Evolutionary conservation across 2,797 vertebrate genomes (phyloP), one percentile per base, ranked within the genome.

Genomic region (Oryzias dopingdopingensis): DNA sequence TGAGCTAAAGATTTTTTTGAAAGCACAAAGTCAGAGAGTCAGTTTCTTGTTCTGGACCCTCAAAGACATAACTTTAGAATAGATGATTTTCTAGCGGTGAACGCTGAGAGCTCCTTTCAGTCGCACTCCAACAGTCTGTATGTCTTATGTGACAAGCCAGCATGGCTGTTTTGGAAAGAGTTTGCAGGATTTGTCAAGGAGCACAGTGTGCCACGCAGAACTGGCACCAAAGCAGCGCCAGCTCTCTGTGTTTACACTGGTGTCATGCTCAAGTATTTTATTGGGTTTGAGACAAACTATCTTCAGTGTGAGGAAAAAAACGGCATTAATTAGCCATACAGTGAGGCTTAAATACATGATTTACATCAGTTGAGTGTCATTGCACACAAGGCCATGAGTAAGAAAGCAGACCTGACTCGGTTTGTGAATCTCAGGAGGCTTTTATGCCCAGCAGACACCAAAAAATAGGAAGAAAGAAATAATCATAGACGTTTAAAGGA

Each of bases 341-440:
- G 32, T 26, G 5, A 52, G 69, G 65, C 75, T 92, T 82, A 90
- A 91, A 88, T 86, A 77, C 78, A 81, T 77, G 53, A 83, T 90
- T 91, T 85, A 90, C 59, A 54, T 57, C 72, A 75, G 79, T 84
- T 91, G 91, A 86, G 82, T 65, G 89, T 89, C 89, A 86, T 59
- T 65, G 63, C 74, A 79, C 82, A 88, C 71, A 80, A 79, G 78
- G 82, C 12, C 32, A 37, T 12, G 32, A 37, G 32, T 13, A 37
- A 37, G 32, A 37, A 37, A 37, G 3, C 32, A 12, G 32, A 37
- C 8, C 32, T 12, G 32, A 26, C 26, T 26, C 20, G 2, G 26
- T 26, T 7, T 26, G 26, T 12, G 32, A 10, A 37, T 37, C 32
- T 37, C 10, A 37, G 32, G 10, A 37, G 12, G 32, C 32, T 37